A percentile compares a stretch with the other conserved stretches of the same genome.
phyloP scores from a whole-genome alignment of 1,140 invertebrate species.

The Aphidius gifuensis region DNA sequence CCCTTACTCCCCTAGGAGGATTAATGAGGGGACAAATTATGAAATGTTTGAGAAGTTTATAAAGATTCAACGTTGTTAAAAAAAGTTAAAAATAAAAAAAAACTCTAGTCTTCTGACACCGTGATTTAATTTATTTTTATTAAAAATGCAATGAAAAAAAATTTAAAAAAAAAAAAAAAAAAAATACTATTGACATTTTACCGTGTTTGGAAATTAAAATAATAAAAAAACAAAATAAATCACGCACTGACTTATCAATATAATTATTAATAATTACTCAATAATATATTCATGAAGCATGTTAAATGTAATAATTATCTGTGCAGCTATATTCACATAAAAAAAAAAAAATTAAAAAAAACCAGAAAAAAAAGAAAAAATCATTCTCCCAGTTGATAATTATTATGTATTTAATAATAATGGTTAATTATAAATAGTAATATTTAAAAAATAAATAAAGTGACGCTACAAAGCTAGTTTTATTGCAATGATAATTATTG shows the following conservation, averaged over 20 bases:
- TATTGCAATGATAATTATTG: conserved; percentile 4
- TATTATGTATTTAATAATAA: conserved; percentile 8
- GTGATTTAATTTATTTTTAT: conserved; percentile 29
- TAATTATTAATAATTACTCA: neutral
- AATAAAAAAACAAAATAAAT: neutral
- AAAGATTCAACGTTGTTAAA: conserved; percentile 38
- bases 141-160: conserved; percentile 11
- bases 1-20: conserved; percentile 3
- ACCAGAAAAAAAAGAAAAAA: neutral
- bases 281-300: too few relatives aligned
- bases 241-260: conserved; percentile 5
- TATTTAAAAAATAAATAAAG: neutral
- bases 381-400: neutral
- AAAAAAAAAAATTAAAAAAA: too few relatives aligned
- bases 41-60: conserved; percentile 41
- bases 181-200: neutral
- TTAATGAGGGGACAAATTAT: conserved; percentile 28
- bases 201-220: neutral
- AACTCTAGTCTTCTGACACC: conserved; percentile 30
- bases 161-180: neutral
- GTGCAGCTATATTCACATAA: too few relatives aligned
- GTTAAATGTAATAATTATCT: too few relatives aligned
- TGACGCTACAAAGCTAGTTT: conserved; percentile 6
- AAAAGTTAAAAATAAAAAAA: neutral
- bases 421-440: neutral